Percentiles rank a stretch among this genome's conserved stretches.
Evolutionary conservation across 2,113 vertebrate species (phyloP).

Genomic region (Athene cunicularia): DNA sequence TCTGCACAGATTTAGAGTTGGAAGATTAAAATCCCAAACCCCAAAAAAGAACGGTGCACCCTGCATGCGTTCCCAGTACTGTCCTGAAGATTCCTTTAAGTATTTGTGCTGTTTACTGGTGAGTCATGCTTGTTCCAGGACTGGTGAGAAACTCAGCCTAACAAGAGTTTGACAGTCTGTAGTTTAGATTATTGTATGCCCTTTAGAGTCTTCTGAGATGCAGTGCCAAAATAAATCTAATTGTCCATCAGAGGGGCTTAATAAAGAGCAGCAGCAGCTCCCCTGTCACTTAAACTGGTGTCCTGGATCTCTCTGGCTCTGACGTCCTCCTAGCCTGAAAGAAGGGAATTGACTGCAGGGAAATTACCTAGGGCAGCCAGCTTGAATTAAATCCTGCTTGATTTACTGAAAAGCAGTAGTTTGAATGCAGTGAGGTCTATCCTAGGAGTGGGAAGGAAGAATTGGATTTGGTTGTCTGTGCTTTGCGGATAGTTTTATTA

Average conservation of each 20-base stretch:
- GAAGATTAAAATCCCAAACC: not conserved
- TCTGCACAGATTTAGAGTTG: not conserved
- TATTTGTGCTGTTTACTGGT: not conserved
- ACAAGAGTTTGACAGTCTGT: not conserved
- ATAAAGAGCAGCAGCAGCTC: not conserved
- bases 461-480: not conserved
- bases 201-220: slow-evolving; percentile 1
- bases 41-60: not conserved
- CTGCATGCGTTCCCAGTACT: not conserved
- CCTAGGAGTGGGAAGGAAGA: not conserved
- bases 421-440: not conserved
- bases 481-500: not conserved
- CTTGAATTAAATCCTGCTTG: not conserved
- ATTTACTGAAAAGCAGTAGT: not conserved
- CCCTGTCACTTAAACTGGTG: not conserved
- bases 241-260: not conserved
- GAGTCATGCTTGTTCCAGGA: not conserved
- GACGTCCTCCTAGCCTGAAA: not conserved
- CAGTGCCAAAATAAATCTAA: not conserved
- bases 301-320: not conserved
- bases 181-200: not conserved
- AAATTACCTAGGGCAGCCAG: not conserved
- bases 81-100: not conserved
- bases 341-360: not conserved
- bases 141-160: not conserved